Percentiles rank a stretch among this genome's conserved stretches.
These are phyloP conservation scores for Hermodice carunculata DNA, from an alignment of 2,888 invertebrate genomes.

Conservation along the genomic window DNA sequence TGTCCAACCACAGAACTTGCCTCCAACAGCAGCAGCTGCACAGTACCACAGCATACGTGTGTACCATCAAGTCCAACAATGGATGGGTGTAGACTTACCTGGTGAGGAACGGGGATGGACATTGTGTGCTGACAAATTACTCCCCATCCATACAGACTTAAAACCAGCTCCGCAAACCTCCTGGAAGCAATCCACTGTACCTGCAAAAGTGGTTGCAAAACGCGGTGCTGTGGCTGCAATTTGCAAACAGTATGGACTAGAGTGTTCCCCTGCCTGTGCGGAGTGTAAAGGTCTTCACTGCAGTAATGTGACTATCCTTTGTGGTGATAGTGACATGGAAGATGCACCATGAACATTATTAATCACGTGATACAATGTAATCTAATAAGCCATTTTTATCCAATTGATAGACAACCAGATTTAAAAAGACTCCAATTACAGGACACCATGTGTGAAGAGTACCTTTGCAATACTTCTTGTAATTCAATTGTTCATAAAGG, in stretches of 20 bases:
- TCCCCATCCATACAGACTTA: conserved; percentile 22
- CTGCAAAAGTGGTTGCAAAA: conserved; percentile 36
- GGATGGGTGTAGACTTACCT: conserved; percentile 28
- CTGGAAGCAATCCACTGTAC: conserved; percentile 38
- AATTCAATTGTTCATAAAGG: no score
- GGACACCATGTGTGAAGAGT: no score
- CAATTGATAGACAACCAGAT: no score
- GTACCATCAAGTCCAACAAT: conserved; percentile 41
- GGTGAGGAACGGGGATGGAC: conserved; percentile 41
- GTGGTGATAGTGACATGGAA: no score
- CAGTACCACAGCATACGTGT: conserved; percentile 38
- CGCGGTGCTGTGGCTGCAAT: conserved; percentile 31
- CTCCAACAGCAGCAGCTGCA: conserved; percentile 44
- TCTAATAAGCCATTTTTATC: no score
- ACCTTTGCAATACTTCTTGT: no score
- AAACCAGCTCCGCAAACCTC: conserved; percentile 39
- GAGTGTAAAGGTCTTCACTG: conserved; percentile 24
- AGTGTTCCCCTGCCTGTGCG: conserved; percentile 24
- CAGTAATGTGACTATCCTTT: no score
- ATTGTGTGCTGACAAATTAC: conserved; percentile 11
- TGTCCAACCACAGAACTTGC: conserved; percentile 39
- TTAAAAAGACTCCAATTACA: no score
- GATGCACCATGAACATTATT: no score
- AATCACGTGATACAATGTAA: no score
- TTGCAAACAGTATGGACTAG: conserved; percentile 3